These are phyloP conservation scores for Lagria hirta DNA, from an alignment of 2,888 invertebrate species.

Conservation along the genomic window DNA sequence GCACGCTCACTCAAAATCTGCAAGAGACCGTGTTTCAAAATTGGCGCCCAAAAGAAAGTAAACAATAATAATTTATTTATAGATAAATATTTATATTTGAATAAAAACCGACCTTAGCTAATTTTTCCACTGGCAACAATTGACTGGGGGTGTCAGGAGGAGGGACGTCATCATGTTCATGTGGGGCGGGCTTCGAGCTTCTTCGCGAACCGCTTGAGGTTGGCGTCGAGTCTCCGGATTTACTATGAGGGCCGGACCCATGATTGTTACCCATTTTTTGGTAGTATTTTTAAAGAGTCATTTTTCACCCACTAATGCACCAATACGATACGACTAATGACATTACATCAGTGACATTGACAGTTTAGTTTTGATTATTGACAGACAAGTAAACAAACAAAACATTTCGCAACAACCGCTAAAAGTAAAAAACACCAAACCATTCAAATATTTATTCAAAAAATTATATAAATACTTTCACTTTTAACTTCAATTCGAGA, in stretches of 20 bases:
- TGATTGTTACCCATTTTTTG: constrained; percentile 51
- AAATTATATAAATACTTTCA: background rate
- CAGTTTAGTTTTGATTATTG: too few species aligned
- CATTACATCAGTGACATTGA: constrained; percentile 4
- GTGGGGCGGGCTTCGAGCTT: constrained; percentile 65
- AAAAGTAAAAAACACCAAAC: constrained; percentile 5
- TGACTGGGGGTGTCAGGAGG: constrained; percentile 59
- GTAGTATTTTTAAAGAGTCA: constrained; percentile 6
- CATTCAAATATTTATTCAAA: too few species aligned
- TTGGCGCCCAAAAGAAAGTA: too few species aligned
- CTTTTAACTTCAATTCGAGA: too few species aligned
- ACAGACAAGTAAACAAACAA: constrained; percentile 13
- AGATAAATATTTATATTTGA: too few species aligned
- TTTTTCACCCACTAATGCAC: constrained; percentile 9
- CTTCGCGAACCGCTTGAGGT: constrained; percentile 55
- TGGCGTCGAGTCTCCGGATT: constrained; percentile 41
- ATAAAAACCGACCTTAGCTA: constrained; percentile 67
- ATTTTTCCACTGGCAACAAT: constrained; percentile 73
- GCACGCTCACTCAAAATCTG: constrained; percentile 72
- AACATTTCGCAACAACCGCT: constrained; percentile 5
- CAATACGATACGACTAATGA: background rate
- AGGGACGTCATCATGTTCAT: constrained; percentile 66
- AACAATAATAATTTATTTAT: too few species aligned
- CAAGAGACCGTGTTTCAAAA: constrained; percentile 40
- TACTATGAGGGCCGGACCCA: constrained; percentile 42